Percentiles rank a stretch among this genome's conserved stretches.
phyloP scores from a whole-genome alignment of 2,113 vertebrate species.

The Eptatretus burgeri region DNA sequence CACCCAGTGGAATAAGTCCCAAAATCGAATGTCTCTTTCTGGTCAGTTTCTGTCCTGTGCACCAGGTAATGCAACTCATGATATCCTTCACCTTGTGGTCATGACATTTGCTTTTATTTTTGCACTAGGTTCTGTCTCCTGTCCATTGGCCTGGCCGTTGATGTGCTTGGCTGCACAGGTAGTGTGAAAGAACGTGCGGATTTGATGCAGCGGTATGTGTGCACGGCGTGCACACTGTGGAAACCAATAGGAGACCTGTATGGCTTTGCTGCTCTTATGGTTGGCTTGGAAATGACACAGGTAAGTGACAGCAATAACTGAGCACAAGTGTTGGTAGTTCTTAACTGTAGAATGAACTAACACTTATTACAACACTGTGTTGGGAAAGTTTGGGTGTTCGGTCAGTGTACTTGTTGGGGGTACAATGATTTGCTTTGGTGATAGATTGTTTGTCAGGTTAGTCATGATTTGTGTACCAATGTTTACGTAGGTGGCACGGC shows the following conservation, averaged over 20 bases:
- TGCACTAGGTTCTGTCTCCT: conserved; percentile 29
- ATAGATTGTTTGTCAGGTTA: too few relatives aligned
- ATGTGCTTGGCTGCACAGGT: conserved; percentile 40
- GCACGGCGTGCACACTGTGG: conserved; percentile 27
- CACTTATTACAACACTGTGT: too few relatives aligned
- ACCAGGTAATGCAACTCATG: too few relatives aligned
- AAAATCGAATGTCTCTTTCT: too few relatives aligned
- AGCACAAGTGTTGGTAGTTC: not conserved
- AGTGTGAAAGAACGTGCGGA: conserved; percentile 25
- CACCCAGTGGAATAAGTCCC: too few relatives aligned
- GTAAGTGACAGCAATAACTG: conserved; percentile 13
- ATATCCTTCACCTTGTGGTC: too few relatives aligned
- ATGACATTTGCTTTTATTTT: not conserved
- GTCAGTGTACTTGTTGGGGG: not conserved
- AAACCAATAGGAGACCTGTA: conserved; percentile 26
- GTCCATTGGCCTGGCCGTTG: conserved; percentile 30
- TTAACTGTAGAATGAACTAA: not conserved
- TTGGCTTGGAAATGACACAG: conserved; percentile 43
- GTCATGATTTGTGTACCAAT: not conserved
- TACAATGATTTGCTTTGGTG: not conserved
- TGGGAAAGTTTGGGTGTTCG: not conserved
- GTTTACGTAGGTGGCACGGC: conserved; percentile 21
- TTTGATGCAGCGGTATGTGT: conserved; percentile 30
- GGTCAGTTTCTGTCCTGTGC: too few relatives aligned
- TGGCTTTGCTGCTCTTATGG: conserved; percentile 46